phyloP scores from a whole-genome alignment of 2,888 invertebrate species.

The Atrina japonica region DNA sequence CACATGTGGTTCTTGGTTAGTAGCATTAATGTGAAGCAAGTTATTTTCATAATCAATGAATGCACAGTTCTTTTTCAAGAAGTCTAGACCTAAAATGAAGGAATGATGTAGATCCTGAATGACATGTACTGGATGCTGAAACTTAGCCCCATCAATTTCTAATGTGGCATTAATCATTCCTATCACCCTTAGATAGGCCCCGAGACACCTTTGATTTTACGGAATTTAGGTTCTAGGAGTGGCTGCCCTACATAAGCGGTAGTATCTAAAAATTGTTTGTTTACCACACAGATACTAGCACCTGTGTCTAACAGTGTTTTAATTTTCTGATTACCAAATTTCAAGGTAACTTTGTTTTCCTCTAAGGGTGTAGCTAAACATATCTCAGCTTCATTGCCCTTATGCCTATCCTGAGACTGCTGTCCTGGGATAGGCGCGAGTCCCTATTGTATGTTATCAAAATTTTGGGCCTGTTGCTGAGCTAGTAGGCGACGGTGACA shows the following conservation, averaged over 20 bases:
- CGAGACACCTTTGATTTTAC: conserved; percentile 10
- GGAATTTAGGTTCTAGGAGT: background rate
- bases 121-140: conserved; percentile 13
- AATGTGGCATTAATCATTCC: conserved; percentile 11
- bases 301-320: conserved; percentile 29
- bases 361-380: conserved; percentile 13
- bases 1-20: background rate
- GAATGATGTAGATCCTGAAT: conserved; percentile 23
- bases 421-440: conserved; percentile 22
- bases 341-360: conserved; percentile 14
- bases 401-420: conserved; percentile 20
- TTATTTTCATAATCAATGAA: conserved; percentile 17
- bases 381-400: background rate
- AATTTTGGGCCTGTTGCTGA: background rate
- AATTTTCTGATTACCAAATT: background rate
- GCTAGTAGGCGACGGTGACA: background rate
- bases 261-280: background rate
- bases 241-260: conserved; percentile 3
- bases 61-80: conserved; percentile 8
- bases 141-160: conserved; percentile 11
- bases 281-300: conserved; percentile 17
- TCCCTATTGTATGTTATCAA: conserved; percentile 6
- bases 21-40: background rate
- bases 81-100: conserved; percentile 37
- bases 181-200: conserved; percentile 15